Base-by-base conservation (phyloP, 2,888 invertebrate genomes). In the Leucania comma region DNA sequence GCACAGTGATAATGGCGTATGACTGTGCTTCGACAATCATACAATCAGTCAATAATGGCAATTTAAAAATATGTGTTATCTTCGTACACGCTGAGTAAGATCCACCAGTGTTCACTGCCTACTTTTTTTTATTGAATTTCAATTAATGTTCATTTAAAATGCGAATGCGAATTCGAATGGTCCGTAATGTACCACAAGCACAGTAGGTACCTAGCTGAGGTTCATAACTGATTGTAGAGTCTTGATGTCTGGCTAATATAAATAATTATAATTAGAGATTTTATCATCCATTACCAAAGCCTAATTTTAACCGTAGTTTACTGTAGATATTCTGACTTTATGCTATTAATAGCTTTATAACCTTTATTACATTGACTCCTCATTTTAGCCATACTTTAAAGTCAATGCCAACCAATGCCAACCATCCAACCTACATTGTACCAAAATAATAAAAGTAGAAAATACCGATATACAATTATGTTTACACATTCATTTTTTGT, bases 11-110 rank as follows among this genome's bases (percentile, higher is more conserved):
- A 65, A 58, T 81, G 57, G 61, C 20, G 35, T 26, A 67, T 76
- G 77, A 61, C 50, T 62, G 50, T 58, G 67, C 61, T 72, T 72
- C 54, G 26, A 50, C 75, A 76, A 75, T 82, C 75, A 71, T 66
- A 75, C 71, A 84, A 80, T 76, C 80, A 75, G 68, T 42, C 68
- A 82, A 62, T 69, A 82, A 72, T 51, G 50, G 68, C 79, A 78
- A 74, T 71, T 71, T 78, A 82, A 82, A 76, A 69, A 82, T 81
- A 80, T 48, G 70, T 69, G 63, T 81, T 82, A 82, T 76, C 83
- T 63, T 74, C 46, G 22, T 20, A 54, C 58, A 56, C 65, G 22
- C 65, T 68, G 63, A 75, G 56, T 54, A 67, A 75, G 68, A 69
- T 71, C 35, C 61, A 72, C 53, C 58, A 42, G 56, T 65, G 42